Percentiles rank a stretch among this genome's conserved stretches.
These are phyloP conservation scores for Lophotis ruficrista DNA, from an alignment of 2,113 vertebrate genomes.

Conservation along the genomic window DNA sequence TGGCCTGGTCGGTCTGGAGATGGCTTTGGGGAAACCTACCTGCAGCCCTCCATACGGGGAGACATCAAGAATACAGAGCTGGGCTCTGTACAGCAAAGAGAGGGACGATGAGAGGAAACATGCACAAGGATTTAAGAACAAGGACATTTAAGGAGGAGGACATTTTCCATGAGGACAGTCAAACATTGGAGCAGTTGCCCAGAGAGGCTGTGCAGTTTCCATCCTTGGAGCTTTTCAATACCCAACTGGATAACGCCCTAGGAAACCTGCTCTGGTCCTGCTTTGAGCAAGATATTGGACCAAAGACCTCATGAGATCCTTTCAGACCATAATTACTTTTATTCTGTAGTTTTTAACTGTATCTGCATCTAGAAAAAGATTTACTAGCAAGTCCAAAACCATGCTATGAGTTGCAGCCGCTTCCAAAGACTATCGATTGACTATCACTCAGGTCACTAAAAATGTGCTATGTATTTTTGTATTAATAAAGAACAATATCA, in stretches of 20 bases:
- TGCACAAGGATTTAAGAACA: background rate
- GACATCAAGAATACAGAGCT: background rate
- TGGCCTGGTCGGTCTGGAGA: background rate
- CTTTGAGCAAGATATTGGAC: background rate
- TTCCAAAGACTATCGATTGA: background rate
- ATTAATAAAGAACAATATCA: background rate
- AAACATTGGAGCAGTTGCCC: background rate
- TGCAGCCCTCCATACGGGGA: background rate
- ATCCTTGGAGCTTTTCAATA: background rate
- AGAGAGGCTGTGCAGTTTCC: background rate
- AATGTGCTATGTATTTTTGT: rapidly evolving
- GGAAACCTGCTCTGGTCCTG: background rate
- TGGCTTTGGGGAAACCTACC: background rate
- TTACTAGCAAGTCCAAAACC: background rate
- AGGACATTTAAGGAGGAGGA: background rate
- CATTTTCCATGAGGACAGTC: background rate
- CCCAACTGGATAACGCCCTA: background rate
- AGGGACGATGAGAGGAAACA: background rate
- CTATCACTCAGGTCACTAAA: background rate
- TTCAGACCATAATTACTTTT: background rate
- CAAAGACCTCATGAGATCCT: background rate
- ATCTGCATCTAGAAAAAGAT: background rate
- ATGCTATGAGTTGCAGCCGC: background rate
- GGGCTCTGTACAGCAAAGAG: background rate
- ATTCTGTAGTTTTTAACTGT: background rate